A percentile compares a stretch with the other conserved stretches of the same genome.
These are phyloP conservation scores for Charaxes varanes DNA, from an alignment of 1,140 invertebrate genomes.

Conservation along the genomic window DNA sequence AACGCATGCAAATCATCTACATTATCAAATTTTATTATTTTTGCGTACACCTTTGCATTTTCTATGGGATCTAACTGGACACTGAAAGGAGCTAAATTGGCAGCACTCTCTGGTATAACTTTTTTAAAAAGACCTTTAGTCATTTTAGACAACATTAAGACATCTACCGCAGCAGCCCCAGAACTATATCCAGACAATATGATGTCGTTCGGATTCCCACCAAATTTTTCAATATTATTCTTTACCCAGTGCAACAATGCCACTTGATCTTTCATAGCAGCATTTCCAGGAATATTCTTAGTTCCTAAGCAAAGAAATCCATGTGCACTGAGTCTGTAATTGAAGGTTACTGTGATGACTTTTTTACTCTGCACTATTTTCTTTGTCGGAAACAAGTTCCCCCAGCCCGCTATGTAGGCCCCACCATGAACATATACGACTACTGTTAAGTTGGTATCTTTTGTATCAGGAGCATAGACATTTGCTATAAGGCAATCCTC, in stretches of 20 bases:
- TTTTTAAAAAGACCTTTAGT: conserved; percentile 40
- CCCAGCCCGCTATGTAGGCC: conserved; percentile 10
- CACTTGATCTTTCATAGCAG: conserved; percentile 42
- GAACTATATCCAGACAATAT: conserved; percentile 37
- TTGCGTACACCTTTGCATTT: conserved; percentile 31
- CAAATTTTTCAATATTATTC: conserved; percentile 32
- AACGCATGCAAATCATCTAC: neutral
- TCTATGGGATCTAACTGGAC: conserved; percentile 34
- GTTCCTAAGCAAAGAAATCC: conserved; percentile 40
- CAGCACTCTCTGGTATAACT: conserved; percentile 33
- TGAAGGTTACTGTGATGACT: conserved; percentile 29
- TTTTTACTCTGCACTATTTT: conserved; percentile 21
- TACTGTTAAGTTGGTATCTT: conserved; percentile 19
- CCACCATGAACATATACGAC: conserved; percentile 21
- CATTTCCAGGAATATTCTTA: conserved; percentile 33
- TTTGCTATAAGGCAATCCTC: conserved; percentile 18
- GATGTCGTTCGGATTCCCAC: conserved; percentile 41
- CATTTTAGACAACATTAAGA: conserved; percentile 34
- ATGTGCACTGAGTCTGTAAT: conserved; percentile 32
- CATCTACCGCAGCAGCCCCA: conserved; percentile 30
- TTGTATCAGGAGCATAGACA: conserved; percentile 22
- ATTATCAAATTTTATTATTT: conserved; percentile 9
- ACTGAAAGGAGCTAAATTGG: conserved; percentile 19
- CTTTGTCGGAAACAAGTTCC: conserved; percentile 7
- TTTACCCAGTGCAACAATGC: conserved; percentile 36